Evolutionary conservation across 2,888 invertebrate species (phyloP), one percentile per base, ranked within the genome.

Genomic region (Nysson spinosus): DNA sequence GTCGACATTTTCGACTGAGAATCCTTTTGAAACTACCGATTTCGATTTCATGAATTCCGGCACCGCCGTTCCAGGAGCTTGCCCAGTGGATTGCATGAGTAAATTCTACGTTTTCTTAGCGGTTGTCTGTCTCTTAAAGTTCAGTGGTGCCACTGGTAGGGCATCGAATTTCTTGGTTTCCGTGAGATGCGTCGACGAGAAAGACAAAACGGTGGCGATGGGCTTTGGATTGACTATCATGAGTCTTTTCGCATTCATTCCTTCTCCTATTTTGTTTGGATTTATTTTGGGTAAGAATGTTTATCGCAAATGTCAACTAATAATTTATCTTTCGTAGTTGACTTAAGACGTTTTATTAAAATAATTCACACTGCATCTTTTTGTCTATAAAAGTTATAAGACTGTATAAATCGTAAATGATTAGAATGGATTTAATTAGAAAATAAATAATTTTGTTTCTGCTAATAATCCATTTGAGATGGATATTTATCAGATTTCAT

Each of bases 261-360:
- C 94, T 0, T 92, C 93, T 42, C 94, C 94, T 0, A 93, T 95
- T 69, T 88, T 94, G 56, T 93, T 93, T 78, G 94, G 94, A 50
- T 91, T 91, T 77, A 90, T 94, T 51, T 89, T 94, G 75, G 92
- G 91, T 91, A 85, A 85, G 49, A 7, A 17, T 11, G 3, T n/a
- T 6, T 32, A 3, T 30, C 17, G 19, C 5, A 24, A 40, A 14
- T 24, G 34, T 42, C 16, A 19, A 47, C 35, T 5, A 5, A 17
- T 14, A 9, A 7, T 26, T 35, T 6, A 4, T 16, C 9, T 14
- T 19, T 4, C 2, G 37, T n/a, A n/a, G n/a, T n/a, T n/a, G n/a
- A n/a, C n/a, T 5, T 35, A 35, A 26, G 3, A 7, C 3, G 20
- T n/a, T n/a, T n/a, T n/a, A n/a, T n/a, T n/a, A n/a, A n/a, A n/a